Evolutionary conservation across 2,888 invertebrate species (phyloP).

Genomic region (Rhimphoctona megacephalus): DNA sequence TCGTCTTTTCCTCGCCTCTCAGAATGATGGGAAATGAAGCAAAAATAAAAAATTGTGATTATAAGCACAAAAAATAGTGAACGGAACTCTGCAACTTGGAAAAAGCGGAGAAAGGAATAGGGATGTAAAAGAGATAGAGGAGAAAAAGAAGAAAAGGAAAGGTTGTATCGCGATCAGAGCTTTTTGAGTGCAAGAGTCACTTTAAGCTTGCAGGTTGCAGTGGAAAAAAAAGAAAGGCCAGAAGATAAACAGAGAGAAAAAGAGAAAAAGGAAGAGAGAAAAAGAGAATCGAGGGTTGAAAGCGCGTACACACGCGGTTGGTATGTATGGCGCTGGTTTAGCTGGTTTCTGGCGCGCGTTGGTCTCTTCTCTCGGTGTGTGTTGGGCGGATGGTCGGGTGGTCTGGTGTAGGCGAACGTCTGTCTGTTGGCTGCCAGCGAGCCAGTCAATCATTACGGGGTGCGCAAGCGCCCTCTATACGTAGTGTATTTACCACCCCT

Average conservation of each 20-base stretch:
- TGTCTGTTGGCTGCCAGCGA: conserved; percentile 85
- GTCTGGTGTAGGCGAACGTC: conserved; percentile 83
- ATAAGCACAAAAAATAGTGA: not conserved
- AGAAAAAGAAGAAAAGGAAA: not conserved
- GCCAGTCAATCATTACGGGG: conserved; percentile 85
- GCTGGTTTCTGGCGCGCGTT: conserved; percentile 58
- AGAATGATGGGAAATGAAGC: not conserved
- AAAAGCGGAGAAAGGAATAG: conserved; percentile 24
- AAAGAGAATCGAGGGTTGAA: conserved; percentile 51
- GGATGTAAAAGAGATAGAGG: too few species aligned
- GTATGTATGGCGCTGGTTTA: conserved; percentile 59
- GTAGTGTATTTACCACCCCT: conserved; percentile 63
- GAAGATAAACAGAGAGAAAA: conserved; percentile 44
- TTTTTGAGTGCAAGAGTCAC: conserved; percentile 1
- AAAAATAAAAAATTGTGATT: not conserved
- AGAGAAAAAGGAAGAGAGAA: conserved; percentile 1
- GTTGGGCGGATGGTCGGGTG: conserved; percentile 71
- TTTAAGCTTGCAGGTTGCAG: conserved; percentile 1
- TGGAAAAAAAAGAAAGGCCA: conserved; percentile 41
- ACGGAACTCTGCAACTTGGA: not conserved
- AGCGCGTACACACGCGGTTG: conserved; percentile 56
- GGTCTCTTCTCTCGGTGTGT: conserved; percentile 59
- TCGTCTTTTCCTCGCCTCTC: not conserved
- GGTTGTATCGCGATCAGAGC: not conserved
- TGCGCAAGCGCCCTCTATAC: conserved; percentile 81